Evolutionary conservation across 2,888 invertebrate species (phyloP).

Genomic region (Philopedon plagiatum): DNA sequence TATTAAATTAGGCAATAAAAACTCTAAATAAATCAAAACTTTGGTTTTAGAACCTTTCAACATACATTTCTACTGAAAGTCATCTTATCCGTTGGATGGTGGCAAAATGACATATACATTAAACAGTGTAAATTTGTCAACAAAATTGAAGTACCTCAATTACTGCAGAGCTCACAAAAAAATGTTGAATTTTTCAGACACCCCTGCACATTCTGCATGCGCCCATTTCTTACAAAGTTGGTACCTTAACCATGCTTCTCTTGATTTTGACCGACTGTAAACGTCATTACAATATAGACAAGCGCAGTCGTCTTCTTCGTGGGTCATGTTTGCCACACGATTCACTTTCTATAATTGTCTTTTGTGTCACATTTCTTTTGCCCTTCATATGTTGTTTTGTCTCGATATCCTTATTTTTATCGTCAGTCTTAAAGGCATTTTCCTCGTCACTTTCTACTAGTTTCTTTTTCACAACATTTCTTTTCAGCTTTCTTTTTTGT

Average conservation of each 20-base stretch:
- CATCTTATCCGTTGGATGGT: too few species aligned
- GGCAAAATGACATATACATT: too few species aligned
- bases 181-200: slow-evolving; percentile 34
- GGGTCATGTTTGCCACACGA: neutral
- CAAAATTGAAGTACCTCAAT: too few species aligned
- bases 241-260: slow-evolving; percentile 46
- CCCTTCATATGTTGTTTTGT: neutral
- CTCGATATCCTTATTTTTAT: neutral
- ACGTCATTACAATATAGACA: slow-evolving; percentile 45
- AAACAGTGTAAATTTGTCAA: too few species aligned
- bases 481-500: slow-evolving; percentile 13
- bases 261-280: slow-evolving; percentile 42
- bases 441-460: neutral
- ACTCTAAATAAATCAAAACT: too few species aligned
- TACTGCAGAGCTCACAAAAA: slow-evolving; percentile 19
- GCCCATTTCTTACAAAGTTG: slow-evolving; percentile 46
- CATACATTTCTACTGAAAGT: too few species aligned
- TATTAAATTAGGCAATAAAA: too few species aligned
- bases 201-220: slow-evolving; percentile 47
- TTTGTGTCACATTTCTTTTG: neutral
- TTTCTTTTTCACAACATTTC: slow-evolving; percentile 19
- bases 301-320: slow-evolving; percentile 38
- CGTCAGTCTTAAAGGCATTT: neutral
- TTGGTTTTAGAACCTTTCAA: too few species aligned
- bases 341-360: neutral